Evolutionary conservation across 2,888 invertebrate species (phyloP).

Genomic region (Zygogramma bicolorata): DNA sequence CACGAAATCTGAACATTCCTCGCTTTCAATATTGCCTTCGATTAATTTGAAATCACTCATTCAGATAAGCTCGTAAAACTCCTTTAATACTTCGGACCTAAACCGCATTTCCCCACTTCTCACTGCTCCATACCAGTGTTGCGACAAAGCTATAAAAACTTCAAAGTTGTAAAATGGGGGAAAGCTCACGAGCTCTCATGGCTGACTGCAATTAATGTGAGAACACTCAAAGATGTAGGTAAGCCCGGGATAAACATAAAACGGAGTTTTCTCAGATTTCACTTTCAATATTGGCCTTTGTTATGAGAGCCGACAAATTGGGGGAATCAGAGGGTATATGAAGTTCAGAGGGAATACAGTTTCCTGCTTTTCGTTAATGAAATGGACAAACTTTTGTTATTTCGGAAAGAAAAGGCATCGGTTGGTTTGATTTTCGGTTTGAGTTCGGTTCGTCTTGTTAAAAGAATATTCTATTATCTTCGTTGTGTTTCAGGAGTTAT

Average conservation of each 20-base stretch:
- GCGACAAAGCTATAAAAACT: conserved; percentile 8
- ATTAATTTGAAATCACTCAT: background rate
- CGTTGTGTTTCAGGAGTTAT: background rate
- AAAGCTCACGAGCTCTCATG: background rate
- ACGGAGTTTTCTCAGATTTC: conserved; percentile 20
- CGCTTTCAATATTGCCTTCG: background rate
- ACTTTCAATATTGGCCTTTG: conserved; percentile 35
- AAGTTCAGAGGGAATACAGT: background rate
- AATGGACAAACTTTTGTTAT: background rate
- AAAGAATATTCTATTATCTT: background rate
- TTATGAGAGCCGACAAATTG: conserved; percentile 37
- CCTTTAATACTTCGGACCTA: background rate
- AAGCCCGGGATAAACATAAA: conserved; percentile 50
- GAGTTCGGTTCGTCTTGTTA: background rate
- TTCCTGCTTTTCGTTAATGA: background rate
- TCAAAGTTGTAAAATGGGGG: conserved; percentile 5
- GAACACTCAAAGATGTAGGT: conserved; percentile 52
- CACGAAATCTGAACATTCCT: background rate
- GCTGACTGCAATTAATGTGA: conserved; percentile 54
- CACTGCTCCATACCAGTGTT: background rate
- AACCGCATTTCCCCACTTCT: background rate
- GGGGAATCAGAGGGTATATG: conserved; percentile 4
- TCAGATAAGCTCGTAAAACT: background rate
- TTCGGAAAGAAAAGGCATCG: background rate
- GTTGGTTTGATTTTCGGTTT: background rate